phyloP scores from a whole-genome alignment of 2,888 invertebrate genomes.

The Griposia aprilina region DNA sequence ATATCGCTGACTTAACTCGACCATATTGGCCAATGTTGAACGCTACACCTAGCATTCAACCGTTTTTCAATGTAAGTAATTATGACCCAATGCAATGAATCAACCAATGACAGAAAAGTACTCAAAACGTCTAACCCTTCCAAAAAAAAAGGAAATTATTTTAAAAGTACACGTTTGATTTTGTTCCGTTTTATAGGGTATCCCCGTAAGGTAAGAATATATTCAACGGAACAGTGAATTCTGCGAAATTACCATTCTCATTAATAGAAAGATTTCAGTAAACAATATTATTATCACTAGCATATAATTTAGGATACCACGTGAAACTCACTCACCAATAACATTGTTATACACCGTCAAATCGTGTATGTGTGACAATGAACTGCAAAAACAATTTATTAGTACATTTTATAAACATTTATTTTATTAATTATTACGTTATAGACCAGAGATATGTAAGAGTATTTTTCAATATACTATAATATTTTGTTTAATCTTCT shows the following conservation, averaged over 20 bases:
- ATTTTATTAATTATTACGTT: not conserved
- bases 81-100: not conserved
- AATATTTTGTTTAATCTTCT: not conserved
- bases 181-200: not conserved
- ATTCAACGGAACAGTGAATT: not conserved
- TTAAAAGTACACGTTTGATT: not conserved
- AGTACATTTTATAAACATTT: slow-evolving; percentile 14
- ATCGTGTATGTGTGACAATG: not conserved
- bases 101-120: not conserved
- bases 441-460: slow-evolving; percentile 41
- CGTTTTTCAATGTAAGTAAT: not conserved
- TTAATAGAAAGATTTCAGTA: not conserved
- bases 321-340: slow-evolving; percentile 19
- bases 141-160: not conserved
- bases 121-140: not conserved
- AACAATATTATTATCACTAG: not conserved
- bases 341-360: not conserved
- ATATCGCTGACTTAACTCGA: not conserved
- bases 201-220: not conserved
- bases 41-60: not conserved
- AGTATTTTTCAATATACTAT: not conserved
- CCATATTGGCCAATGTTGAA: too few species aligned
- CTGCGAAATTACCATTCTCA: not conserved
- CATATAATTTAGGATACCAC: not conserved
- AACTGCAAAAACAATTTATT: slow-evolving; percentile 6